Evolutionary conservation across 2,888 invertebrate genomes (phyloP).

Genomic region (Proisotoma minuta): DNA sequence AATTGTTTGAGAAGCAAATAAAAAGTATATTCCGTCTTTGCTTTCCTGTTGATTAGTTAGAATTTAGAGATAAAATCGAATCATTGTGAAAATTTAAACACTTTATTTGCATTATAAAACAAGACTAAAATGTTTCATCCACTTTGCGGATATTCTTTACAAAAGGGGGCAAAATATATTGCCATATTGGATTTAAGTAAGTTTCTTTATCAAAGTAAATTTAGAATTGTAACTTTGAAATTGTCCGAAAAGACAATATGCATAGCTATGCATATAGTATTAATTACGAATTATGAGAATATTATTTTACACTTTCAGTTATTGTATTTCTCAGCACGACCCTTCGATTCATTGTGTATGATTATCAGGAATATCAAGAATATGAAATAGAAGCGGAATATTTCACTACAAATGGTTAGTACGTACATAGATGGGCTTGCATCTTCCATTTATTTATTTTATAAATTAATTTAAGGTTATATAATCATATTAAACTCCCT

Average conservation of each 20-base stretch:
- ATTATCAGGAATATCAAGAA: conserved; percentile 27
- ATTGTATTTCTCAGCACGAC: conserved; percentile 18
- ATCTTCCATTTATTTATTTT: not conserved
- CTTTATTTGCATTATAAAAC: not conserved
- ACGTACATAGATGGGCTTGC: not conserved
- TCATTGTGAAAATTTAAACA: too few species aligned
- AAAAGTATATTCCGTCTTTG: too few species aligned
- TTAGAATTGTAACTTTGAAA: not conserved
- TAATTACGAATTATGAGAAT: too few species aligned
- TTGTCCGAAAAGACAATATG: too few species aligned
- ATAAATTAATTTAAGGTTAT: too few species aligned
- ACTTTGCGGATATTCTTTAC: conserved; percentile 37
- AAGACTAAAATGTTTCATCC: conserved; percentile 29
- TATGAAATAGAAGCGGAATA: conserved; percentile 8
- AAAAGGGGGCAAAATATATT: conserved; percentile 35
- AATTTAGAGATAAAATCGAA: too few species aligned
- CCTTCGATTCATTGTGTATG: conserved; percentile 31
- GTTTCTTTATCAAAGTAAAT: not conserved
- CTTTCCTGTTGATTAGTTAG: too few species aligned
- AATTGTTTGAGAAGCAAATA: too few species aligned
- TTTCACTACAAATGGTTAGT: conserved; percentile 1
- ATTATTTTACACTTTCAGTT: not conserved
- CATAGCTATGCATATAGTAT: too few species aligned
- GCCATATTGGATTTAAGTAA: conserved; percentile 38
- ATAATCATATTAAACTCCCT: not conserved